Evolutionary conservation across 37 sponge, comb jelly and placozoan genomes (phyloP).

Genomic region (Aplysina aerophoba): DNA sequence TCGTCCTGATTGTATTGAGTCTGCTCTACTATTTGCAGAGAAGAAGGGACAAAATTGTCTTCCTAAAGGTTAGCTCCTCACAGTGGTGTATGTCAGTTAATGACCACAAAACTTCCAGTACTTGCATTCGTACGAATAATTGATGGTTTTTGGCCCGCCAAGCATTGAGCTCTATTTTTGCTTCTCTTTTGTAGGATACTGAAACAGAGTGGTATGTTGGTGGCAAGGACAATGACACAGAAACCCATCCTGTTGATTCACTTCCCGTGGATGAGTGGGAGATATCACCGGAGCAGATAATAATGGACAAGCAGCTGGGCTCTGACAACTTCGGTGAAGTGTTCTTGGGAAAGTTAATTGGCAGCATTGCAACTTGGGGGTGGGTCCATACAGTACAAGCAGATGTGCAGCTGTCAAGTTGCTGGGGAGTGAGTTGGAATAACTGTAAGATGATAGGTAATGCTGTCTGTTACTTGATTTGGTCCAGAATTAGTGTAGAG

Average conservation of each 20-base stretch:
- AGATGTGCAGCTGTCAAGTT: constrained; percentile 23
- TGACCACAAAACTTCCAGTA: no score
- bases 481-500: no score
- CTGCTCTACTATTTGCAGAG: constrained; percentile 10
- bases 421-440: background rate
- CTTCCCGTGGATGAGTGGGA: constrained; percentile 27
- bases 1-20: constrained; percentile 1
- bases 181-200: background rate
- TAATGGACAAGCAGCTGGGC: constrained; percentile 29
- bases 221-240: constrained; percentile 2
- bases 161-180: no score
- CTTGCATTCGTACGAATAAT: no score
- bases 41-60: constrained; percentile 31
- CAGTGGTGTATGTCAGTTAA: no score
- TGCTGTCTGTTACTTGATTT: no score
- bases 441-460: no score
- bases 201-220: constrained; percentile 33
- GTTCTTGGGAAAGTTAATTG: constrained; percentile 13
- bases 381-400: constrained; percentile 6
- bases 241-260: background rate
- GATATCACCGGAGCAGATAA: constrained; percentile 30
- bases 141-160: background rate
- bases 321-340: constrained; percentile 32
- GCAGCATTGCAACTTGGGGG: background rate
- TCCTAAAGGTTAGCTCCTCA: background rate